A percentile compares a stretch with the other conserved stretches of the same genome.
Conservation (phyloP, 1,140 invertebrate species). For the Berghia stephanieae region DNA sequence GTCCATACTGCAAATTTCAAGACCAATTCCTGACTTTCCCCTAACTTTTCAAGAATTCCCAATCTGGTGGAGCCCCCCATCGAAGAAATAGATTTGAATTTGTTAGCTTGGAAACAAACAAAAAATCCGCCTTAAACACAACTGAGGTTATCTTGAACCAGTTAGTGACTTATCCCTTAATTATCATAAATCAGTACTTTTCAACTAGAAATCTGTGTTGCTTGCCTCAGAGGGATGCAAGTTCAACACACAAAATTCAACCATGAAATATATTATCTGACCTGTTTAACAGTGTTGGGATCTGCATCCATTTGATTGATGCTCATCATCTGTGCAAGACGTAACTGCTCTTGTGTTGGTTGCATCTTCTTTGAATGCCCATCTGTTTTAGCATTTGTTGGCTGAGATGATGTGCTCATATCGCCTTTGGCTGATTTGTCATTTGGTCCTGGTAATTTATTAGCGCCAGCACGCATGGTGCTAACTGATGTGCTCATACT, state of each 20-base stretch:
- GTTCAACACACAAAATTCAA: not conserved
- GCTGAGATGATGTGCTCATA: not conserved
- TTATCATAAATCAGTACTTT: not conserved
- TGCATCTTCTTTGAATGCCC: slow-evolving; percentile 35
- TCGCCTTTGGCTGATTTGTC: slow-evolving; percentile 25
- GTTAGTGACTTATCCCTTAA: not conserved
- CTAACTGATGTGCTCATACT: slow-evolving; percentile 33
- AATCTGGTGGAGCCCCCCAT: too few species aligned
- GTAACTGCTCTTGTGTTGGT: slow-evolving; percentile 55
- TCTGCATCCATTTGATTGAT: slow-evolving; percentile 44
- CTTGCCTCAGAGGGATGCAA: not conserved
- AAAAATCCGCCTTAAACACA: not conserved
- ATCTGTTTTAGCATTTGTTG: slow-evolving; percentile 11
- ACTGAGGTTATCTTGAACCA: not conserved
- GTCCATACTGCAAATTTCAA: too few species aligned
- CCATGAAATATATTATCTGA: slow-evolving; percentile 63
- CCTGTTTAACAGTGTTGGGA: slow-evolving; percentile 70
- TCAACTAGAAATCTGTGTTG: not conserved
- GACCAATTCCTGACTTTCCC: too few species aligned
- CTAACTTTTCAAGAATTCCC: too few species aligned
- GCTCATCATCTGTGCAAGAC: slow-evolving; percentile 52
- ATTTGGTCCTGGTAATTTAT: slow-evolving; percentile 28
- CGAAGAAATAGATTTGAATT: too few species aligned
- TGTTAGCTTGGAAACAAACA: slow-evolving; percentile 13
- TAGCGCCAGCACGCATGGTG: slow-evolving; percentile 32